Evolutionary conservation across 2,797 vertebrate species (phyloP).

Genomic region (Clamator glandarius): DNA sequence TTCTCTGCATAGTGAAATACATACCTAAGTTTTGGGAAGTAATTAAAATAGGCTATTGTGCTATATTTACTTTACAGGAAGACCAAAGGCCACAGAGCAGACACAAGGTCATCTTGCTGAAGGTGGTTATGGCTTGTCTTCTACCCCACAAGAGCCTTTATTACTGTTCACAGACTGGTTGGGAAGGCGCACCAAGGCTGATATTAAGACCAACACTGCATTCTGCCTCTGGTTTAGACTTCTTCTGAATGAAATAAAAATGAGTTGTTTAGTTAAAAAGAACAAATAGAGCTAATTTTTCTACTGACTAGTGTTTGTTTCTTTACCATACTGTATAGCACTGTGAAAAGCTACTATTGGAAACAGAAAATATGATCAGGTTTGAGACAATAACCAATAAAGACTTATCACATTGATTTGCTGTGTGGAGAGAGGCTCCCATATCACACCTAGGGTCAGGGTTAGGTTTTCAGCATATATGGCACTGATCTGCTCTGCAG

Average conservation of each 20-base stretch:
- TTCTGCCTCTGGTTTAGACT: background rate
- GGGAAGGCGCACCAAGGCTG: background rate
- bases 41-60: background rate
- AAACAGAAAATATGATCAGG: background rate
- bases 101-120: background rate
- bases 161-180: background rate
- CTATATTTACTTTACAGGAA: background rate
- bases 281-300: background rate
- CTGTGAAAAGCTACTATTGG: background rate
- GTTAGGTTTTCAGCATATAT: background rate
- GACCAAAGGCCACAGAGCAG: background rate
- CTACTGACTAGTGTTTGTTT: background rate
- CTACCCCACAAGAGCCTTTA: background rate
- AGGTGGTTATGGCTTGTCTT: background rate
- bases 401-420: background rate
- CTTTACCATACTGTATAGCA: background rate
- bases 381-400: background rate
- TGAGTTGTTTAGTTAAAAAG: background rate
- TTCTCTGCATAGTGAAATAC: background rate
- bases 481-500: background rate
- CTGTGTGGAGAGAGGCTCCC: background rate
- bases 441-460: background rate
- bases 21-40: background rate
- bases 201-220: background rate
- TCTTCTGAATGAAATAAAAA: background rate